Evolutionary conservation across 2,888 invertebrate species (phyloP).

Genomic region (Dione vanillae): DNA sequence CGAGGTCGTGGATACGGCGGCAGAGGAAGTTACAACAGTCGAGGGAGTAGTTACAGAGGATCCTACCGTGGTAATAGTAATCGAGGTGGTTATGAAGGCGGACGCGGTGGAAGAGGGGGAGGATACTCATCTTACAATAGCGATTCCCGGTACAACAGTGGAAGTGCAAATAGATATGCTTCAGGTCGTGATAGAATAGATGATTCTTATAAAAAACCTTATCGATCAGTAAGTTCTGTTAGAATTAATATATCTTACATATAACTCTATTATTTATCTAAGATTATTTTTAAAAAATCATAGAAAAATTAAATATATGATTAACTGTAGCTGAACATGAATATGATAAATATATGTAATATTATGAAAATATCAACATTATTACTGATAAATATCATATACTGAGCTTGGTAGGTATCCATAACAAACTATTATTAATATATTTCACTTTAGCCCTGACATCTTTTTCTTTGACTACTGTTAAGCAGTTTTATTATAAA

Average conservation of each 20-base stretch:
- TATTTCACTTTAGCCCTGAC: neutral
- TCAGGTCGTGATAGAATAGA: conserved; percentile 73
- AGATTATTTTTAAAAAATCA: no score
- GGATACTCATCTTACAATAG: conserved; percentile 72
- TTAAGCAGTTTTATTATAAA: conserved; percentile 1
- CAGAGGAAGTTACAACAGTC: conserved; percentile 66
- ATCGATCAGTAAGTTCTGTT: conserved; percentile 71
- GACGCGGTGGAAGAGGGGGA: conserved; percentile 74
- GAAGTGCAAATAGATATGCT: conserved; percentile 69
- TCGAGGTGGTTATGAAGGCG: conserved; percentile 71
- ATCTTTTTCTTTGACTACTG: neutral
- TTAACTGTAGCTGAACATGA: neutral
- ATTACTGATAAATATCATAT: neutral
- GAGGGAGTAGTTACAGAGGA: conserved; percentile 70
- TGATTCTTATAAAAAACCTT: conserved; percentile 77
- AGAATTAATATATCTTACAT: neutral
- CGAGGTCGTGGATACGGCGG: conserved; percentile 73
- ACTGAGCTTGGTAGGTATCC: neutral
- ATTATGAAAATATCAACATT: neutral
- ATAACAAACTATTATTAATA: neutral
- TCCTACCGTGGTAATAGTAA: conserved; percentile 71
- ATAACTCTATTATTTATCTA: no score
- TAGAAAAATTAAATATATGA: neutral
- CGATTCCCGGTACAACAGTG: conserved; percentile 72
- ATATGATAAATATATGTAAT: neutral